Evolutionary conservation across 2,797 vertebrate genomes (phyloP).

Genomic region (Lacerta agilis): DNA sequence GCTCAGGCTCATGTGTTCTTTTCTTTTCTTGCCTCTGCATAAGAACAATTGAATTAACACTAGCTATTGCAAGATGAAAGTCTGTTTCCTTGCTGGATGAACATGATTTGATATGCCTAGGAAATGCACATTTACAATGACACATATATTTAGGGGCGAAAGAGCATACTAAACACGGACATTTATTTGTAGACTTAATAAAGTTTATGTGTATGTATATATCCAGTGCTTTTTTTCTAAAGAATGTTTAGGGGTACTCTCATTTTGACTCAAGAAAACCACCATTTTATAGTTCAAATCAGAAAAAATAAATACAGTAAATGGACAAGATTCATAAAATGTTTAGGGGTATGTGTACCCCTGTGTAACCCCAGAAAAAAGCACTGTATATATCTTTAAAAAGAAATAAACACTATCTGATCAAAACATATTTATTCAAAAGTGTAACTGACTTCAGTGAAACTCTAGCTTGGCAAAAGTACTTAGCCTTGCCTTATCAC

Average conservation of each 20-base stretch:
- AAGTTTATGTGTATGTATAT: no score
- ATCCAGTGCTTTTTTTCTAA: no score
- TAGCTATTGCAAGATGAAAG: background rate
- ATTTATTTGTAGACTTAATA: conserved; percentile 28
- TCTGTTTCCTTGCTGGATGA: background rate
- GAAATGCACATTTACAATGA: background rate
- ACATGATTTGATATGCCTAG: background rate
- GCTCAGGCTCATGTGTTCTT: background rate
- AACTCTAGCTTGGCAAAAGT: background rate
- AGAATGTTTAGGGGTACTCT: no score
- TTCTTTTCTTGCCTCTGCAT: background rate
- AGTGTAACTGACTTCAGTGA: no score
- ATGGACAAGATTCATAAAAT: no score
- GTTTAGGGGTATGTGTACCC: no score
- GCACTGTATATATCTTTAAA: background rate
- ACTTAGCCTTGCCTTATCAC: background rate
- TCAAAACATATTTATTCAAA: background rate
- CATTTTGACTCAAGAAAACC: no score
- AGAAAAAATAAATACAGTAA: no score
- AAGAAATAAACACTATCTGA: background rate
- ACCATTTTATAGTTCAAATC: no score
- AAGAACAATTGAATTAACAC: background rate
- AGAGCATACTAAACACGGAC: background rate
- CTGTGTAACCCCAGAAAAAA: background rate
- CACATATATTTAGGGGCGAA: background rate